Evolutionary conservation across 2,888 invertebrate genomes (phyloP), one percentile per base, ranked within the genome.

Genomic region (Ophion slaviceki): DNA sequence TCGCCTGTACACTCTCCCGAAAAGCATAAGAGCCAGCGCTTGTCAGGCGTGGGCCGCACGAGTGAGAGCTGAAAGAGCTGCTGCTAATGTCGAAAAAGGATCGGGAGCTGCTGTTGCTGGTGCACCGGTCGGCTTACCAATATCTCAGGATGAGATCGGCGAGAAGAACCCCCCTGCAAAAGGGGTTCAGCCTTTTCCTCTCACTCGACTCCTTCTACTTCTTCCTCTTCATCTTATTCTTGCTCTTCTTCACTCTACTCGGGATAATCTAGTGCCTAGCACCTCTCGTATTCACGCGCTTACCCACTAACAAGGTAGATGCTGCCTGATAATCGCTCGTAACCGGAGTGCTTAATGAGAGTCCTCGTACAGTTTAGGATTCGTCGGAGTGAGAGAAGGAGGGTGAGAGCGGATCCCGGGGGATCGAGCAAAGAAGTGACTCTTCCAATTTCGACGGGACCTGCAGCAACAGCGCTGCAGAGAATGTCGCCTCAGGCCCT

Each of bases 261-360:
- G 77, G 53, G 78, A 83, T 86, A 82, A 88, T 88, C 87, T 89
- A 86, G 77, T 85, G 78, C 80, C 88, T 88, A 87, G 81, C 82
- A 87, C 85, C 88, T 87, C 82, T 80, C 85, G 87, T 88, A 88
- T 91, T 92, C 91, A 91, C 91, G 89, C 91, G 90, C 81, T 86
- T 78, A 89, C 86, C 86, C 88, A 89, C 91, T 92, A 92, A 92
- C 91, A 91, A 91, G 91, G 90, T 90, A 91, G 91, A 92, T 92
- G 89, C 89, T 86, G 84, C 83, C 87, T 89, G 92, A 92, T 92
- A 92, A 89, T 91, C 89, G 88, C 62, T 87, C 88, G 87, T 80
- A 84, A 83, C 82, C 83, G 81, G 76, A 84, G 85, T 84, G 82
- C 78, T 87, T 87, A 87, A 88, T 87, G 87, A 87, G 88, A 87